Conservation (phyloP, 2,888 invertebrate genomes). For the Epinotia ramella region DNA sequence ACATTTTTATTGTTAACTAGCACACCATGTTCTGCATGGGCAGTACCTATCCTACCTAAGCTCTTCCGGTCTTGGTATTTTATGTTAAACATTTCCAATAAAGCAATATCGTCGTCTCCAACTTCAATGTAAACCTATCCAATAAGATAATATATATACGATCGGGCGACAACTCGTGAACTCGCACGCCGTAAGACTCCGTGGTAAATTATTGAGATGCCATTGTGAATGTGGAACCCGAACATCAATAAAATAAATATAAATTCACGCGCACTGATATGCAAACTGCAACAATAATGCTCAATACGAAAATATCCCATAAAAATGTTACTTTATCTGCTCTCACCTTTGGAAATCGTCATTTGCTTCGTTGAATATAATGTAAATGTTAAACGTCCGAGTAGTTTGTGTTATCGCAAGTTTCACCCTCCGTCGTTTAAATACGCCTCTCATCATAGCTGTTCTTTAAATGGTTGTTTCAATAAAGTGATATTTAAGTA, state of each 20-base stretch:
- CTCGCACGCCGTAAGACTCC: constrained; percentile 17
- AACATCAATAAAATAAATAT: constrained; percentile 54
- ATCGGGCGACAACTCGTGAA: constrained; percentile 18
- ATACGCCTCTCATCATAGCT: constrained; percentile 8
- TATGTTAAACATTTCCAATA: constrained; percentile 22
- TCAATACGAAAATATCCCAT: constrained; percentile 44
- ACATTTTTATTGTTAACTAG: background rate
- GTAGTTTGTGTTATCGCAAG: constrained; percentile 18
- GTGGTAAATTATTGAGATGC: constrained; percentile 53
- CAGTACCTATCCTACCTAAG: background rate
- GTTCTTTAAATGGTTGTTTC: constrained; percentile 25
- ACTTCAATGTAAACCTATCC: constrained; percentile 20
- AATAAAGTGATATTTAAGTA: constrained; percentile 7
- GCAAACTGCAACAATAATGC: constrained; percentile 44
- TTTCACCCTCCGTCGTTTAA: constrained; percentile 21
- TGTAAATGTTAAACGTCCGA: constrained; percentile 29
- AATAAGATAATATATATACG: constrained; percentile 21
- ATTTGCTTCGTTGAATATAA: constrained; percentile 25
- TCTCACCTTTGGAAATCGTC: constrained; percentile 36
- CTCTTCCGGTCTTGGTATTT: background rate
- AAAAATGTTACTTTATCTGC: constrained; percentile 42
- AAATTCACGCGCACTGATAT: constrained; percentile 50
- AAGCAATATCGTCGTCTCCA: constrained; percentile 18
- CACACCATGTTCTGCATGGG: background rate
- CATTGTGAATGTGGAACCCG: constrained; percentile 53